Evolutionary conservation across 2,113 vertebrate species (phyloP), one percentile per base, ranked within the genome.

Genomic region (Narcine bancroftii): DNA sequence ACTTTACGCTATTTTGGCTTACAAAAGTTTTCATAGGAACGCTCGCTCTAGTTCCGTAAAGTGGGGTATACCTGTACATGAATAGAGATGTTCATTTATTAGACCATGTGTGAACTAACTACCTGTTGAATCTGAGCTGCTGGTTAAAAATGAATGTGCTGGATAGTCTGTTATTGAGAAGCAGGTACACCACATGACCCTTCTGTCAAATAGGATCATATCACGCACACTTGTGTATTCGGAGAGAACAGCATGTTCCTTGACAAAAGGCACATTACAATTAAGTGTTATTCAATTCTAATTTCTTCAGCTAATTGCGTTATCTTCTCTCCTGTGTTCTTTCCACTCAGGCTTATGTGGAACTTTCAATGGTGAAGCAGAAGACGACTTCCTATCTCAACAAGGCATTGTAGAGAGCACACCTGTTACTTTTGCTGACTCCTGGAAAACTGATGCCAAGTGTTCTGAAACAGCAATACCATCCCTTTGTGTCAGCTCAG

Each of bases 401-500:
- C 94, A 94, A 92, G 93, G 94, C 19, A 95, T 96, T 66, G 2
- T 94, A 93, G 95, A 96, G 92, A 93, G 93, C 53, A 94, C 94
- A 0, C 93, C 94, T 19, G 93, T 94, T 73, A 92, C 93, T 0
- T 95, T 95, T 94, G 94, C 93, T 53, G 63, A 76, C 47, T 96
- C 95, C 66, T 95, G 95, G 95, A 93, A 94, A 92, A 47, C 33
- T 45, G 93, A 94, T 92, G 94, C 92, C 24, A 0, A 24, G 0
- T 97, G 97, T 93, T 1, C 47, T 0, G 89, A 92, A 47, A 93
- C 94, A 92, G 94, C 77, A n/a, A 17, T 92, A 63, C 93, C 93
- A 0, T 0, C 11, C 13, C 93, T 94, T 26, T 97, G 97, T 92
- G 93, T 95, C 92, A 97, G 94, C 93, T 95, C 94, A 42, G 94